Evolutionary conservation across 1,140 invertebrate genomes (phyloP).

Genomic region (Bemisia tabaci): DNA sequence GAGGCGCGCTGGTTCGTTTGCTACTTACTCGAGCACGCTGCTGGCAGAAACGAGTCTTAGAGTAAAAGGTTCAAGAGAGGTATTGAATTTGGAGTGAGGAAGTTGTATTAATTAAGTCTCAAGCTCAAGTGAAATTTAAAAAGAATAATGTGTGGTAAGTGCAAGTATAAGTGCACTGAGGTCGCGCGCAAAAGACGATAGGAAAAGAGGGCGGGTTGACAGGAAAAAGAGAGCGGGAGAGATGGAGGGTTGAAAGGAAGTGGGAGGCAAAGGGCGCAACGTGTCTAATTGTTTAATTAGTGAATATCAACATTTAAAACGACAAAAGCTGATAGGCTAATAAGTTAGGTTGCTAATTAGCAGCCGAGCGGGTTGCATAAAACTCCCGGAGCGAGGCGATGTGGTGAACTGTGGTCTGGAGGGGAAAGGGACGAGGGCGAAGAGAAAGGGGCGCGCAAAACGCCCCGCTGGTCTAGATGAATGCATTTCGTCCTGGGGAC

Average conservation of each 20-base stretch:
- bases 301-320: background rate
- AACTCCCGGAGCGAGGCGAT: background rate
- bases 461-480: background rate
- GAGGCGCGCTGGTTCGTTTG: too few relatives aligned
- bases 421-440: background rate
- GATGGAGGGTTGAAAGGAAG: background rate
- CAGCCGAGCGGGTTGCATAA: background rate
- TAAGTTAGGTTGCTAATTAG: background rate
- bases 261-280: background rate
- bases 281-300: background rate
- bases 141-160: background rate
- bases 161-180: background rate
- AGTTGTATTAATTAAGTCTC: background rate
- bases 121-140: background rate
- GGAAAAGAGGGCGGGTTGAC: background rate
- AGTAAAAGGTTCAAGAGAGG: too few relatives aligned
- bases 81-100: background rate
- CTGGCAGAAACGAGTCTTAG: too few relatives aligned
- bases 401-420: background rate
- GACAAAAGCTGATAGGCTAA: background rate
- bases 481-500: background rate
- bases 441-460: background rate
- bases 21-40: too few relatives aligned
- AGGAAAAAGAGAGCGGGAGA: background rate
- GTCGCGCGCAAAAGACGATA: background rate